Base-by-base conservation (phyloP, 1,140 invertebrate genomes). In the Anagrus nilaparvatae region DNA sequence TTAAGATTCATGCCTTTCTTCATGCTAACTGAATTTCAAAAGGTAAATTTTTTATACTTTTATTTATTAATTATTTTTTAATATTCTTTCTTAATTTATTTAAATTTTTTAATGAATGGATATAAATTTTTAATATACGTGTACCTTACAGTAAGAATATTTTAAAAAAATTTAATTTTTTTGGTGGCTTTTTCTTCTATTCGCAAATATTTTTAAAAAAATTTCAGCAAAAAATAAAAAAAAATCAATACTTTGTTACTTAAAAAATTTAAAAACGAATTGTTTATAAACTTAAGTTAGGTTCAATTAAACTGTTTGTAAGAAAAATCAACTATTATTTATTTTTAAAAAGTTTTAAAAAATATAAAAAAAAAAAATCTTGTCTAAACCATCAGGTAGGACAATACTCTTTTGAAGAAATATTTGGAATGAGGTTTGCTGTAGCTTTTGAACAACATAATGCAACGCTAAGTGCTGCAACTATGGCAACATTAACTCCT, bases 381-480 rank as follows among this genome's bases (percentile, higher is more conserved):
- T 32, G n/a, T n/a, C 13, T 10, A 32, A 32, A 32, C 13, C 35
- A 21, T 39, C 56, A 84, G 76, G 83, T 88, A 46, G 89, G 88
- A 20, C 95, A 98, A 64, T 91, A 91, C 59, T 80, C 97, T 27
- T 99, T 99, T 67, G 94, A 99, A 63, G 82, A 91, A 66, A 95
- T 89, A n/a, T 98, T 99, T 64, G 84, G 88, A 61, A 72, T 98
- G 55, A 75, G 84, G 52, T 96, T 94, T 67, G 79, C 82, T 30
- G 78, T 87, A 50, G 81, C 84, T 18, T 92, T 94, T 62, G 82
- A 84, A 50, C 89, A 93, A 60, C 85, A 90, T 60, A 93, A 94
- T 67, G 78, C 86, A 43, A 92, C 88, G 1, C 74, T 87, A 36
- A 87, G 87, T 14, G 84, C 78, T 55, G 73, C 76, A 33, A 87